Conservation (phyloP, 2,888 invertebrate species). For the Mythimna loreyi region DNA sequence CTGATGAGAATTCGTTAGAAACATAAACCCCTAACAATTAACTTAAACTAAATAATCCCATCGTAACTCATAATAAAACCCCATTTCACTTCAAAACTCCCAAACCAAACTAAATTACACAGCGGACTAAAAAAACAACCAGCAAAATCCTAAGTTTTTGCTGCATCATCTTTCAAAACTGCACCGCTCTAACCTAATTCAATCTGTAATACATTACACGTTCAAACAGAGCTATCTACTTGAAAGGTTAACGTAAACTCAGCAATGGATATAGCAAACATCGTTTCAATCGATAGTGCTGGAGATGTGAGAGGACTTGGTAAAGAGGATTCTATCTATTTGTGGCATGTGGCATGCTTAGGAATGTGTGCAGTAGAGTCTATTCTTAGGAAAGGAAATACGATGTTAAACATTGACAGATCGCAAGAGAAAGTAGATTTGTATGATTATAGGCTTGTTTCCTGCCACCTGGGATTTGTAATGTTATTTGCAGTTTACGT, state of each 20-base stretch:
- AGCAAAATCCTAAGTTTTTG: constrained; percentile 43
- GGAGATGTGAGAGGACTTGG: neutral
- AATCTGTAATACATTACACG: constrained; percentile 48
- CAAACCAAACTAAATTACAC: constrained; percentile 8
- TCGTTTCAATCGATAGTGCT: constrained; percentile 1
- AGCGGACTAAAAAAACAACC: constrained; percentile 18
- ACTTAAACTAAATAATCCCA: neutral
- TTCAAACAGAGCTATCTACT: constrained; percentile 36
- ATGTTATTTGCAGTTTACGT: constrained; percentile 35
- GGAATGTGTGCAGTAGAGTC: constrained; percentile 54
- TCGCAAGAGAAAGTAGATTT: constrained; percentile 47
- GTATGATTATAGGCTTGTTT: constrained; percentile 45
- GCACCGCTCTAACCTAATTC: constrained; percentile 18
- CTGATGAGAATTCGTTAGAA: too few species aligned
- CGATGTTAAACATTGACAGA: constrained; percentile 59
- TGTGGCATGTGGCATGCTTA: constrained; percentile 43
- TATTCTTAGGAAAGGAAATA: constrained; percentile 57
- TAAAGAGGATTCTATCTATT: constrained; percentile 49
- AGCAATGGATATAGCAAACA: constrained; percentile 40
- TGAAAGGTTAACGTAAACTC: constrained; percentile 35
- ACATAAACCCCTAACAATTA: neutral
- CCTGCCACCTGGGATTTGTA: constrained; percentile 51
- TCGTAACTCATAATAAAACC: neutral
- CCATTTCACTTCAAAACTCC: constrained; percentile 7
- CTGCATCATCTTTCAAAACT: constrained; percentile 39